Percentiles rank a stretch among this genome's conserved stretches.
phyloP scores from a whole-genome alignment of 92 coral and sea anemone genomes.

The Actinernus sp. region DNA sequence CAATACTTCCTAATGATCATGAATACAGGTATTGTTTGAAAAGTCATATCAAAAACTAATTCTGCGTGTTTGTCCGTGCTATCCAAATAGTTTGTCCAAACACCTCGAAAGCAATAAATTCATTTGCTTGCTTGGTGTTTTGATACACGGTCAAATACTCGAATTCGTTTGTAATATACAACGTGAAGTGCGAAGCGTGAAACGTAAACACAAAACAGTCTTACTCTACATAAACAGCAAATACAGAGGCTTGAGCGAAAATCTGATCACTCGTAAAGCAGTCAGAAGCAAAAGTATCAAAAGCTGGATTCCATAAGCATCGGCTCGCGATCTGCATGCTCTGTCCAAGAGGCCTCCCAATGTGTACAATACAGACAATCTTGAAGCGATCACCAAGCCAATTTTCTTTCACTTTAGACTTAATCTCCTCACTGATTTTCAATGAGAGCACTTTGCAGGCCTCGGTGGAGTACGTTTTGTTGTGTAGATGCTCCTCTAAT shows the following conservation, averaged over 20 bases:
- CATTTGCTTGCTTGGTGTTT: too few species aligned
- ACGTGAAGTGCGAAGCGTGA: too few species aligned
- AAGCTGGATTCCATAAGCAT: slow-evolving; percentile 76
- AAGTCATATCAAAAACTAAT: too few species aligned
- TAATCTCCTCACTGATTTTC: slow-evolving; percentile 61
- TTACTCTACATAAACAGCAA: slow-evolving; percentile 65
- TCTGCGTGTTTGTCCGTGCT: too few species aligned
- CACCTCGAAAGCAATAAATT: too few species aligned
- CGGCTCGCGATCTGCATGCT: slow-evolving; percentile 70
- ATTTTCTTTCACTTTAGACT: slow-evolving; percentile 50
- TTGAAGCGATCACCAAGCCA: slow-evolving; percentile 56
- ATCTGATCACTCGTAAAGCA: slow-evolving; percentile 47
- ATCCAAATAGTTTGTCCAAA: too few species aligned
- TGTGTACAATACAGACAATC: slow-evolving; percentile 57
- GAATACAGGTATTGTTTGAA: too few species aligned
- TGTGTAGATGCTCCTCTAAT: slow-evolving; percentile 31
- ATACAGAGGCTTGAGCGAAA: slow-evolving; percentile 75
- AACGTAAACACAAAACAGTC: too few species aligned
- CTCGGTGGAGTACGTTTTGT: slow-evolving; percentile 28
- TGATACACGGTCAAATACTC: too few species aligned
- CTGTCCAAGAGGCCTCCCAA: slow-evolving; percentile 72
- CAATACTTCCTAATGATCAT: too few species aligned
- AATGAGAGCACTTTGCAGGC: slow-evolving; percentile 36
- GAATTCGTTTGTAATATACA: too few species aligned
- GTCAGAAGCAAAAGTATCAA: slow-evolving; percentile 70